Evolutionary conservation across 2,888 invertebrate genomes (phyloP), one percentile per base, ranked within the genome.

Genomic region (Sclerodermus sp.): DNA sequence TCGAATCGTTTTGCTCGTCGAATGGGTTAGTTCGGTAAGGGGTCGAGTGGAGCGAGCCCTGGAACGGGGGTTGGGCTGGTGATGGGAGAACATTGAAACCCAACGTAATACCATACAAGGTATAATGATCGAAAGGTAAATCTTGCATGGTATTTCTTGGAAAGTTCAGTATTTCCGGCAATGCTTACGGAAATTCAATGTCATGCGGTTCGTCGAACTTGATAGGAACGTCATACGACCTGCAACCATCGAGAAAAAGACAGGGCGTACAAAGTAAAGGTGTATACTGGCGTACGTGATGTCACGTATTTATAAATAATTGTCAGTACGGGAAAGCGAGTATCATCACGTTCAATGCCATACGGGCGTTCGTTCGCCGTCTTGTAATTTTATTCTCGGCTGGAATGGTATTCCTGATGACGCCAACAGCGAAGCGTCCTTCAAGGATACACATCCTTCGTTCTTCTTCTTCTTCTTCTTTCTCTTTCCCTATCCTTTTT

Each of bases 341-440:
- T 57, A 51, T 64, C 66, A 56, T 67, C 61, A 59, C 65, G 64
- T 66, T 67, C 69, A 63, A 64, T 64, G 70, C 66, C 66, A 61
- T 51, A 51, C 52, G 38, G 39, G n/a, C 58, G 57, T 55, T 62
- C 57, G 60, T 57, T 50, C 60, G 52, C 59, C 60, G 67, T 66
- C 64, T 62, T 60, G 66, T 64, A 66, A 71, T 68, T 70, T 68
- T 60, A 68, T 64, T 67, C 66, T 56, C 62, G 55, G 55, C 52
- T 23, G 54, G 40, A 53, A 59, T 58, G 57, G 55, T 62, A 55
- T 61, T 59, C 58, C 55, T 40, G 60, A 62, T 65, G 65, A 66
- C 66, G 61, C 54, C 57, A 59, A 53, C 57, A 45, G 43, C 59
- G 55, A 51, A 40, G 45, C 59, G 63, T 64, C 60, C 66, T 59